Evolutionary conservation across 2,888 invertebrate genomes (phyloP).

Genomic region (Pachliopta kotzebuea): DNA sequence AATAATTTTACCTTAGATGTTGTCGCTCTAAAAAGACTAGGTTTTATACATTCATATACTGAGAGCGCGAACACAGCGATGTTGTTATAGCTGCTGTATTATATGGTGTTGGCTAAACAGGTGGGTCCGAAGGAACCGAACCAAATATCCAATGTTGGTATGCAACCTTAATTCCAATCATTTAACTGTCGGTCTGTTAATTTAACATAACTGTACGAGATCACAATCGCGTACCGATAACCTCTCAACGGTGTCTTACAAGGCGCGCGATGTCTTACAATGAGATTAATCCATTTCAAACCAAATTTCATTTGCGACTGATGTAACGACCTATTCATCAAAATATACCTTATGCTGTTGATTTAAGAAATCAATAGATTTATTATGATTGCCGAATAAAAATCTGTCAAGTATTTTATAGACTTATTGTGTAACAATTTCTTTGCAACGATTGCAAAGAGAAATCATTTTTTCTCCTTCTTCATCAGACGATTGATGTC

Average conservation of each 20-base stretch:
- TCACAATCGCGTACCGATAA: constrained; percentile 48
- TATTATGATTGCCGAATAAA: not conserved
- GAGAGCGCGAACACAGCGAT: too few species aligned
- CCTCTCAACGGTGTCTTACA: constrained; percentile 60
- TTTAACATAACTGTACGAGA: constrained; percentile 50
- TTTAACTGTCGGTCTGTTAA: constrained; percentile 38
- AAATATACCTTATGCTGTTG: constrained; percentile 11
- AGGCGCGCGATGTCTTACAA: constrained; percentile 55
- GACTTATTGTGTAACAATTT: not conserved
- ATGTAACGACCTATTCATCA: constrained; percentile 1
- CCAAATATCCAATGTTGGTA: not conserved
- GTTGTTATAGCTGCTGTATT: too few species aligned
- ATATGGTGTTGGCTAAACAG: too few species aligned
- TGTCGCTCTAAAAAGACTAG: too few species aligned
- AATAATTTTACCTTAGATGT: too few species aligned
- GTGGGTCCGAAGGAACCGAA: too few species aligned
- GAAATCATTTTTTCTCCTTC: too few species aligned
- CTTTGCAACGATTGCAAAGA: not conserved
- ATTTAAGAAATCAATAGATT: not conserved
- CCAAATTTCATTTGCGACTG: constrained; percentile 27
- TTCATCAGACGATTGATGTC: too few species aligned
- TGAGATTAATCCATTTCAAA: constrained; percentile 41
- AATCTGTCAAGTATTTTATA: not conserved
- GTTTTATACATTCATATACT: too few species aligned
- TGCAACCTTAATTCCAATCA: constrained; percentile 4